Base-by-base conservation (phyloP, 2,113 vertebrate genomes). In the Craseonycteris thonglongyai region DNA sequence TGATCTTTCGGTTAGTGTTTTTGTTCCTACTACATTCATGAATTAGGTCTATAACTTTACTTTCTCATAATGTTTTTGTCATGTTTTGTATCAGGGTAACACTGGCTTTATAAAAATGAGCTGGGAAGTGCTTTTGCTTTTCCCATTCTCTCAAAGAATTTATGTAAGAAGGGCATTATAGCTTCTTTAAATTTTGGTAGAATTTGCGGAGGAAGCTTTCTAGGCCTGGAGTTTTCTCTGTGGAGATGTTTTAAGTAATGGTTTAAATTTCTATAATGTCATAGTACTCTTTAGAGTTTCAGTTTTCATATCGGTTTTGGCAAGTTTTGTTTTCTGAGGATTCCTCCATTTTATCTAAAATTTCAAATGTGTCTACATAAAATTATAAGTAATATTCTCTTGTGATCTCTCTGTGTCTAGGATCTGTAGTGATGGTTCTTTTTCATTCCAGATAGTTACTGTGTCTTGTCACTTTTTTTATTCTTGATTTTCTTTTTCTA, bases 111-210 rank as follows among this genome's bases (percentile, higher is more conserved):
- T 85, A 91, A 88, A 95, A 91, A 83, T 78, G 21, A 93, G 26
- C 82, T 83, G 56, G 61, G 38, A 88, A 95, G 65, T 93, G 19
- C 22, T 38, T 88, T 91, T 88, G 49, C 7, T 76, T 78, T 78
- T 88, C 79, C 65, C 14, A 7, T 79, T 80, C 47, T 66, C 40
- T 71, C 38, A 88, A 78, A 54, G 22, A 94, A 83, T 93, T 76
- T 83, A 71, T 91, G 10, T 82, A 96, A 85, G 49, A 79, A 95
- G 6, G 2, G 4, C 75, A 42, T 92, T 87, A 71, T 1, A 76
- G 21, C 65, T 87, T 84, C 14, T 30, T 80, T 68, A 69, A 93
- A 28, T 88, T 72, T 95, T 79, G 79, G 85, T 88, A 83, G 47
- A 66, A 61, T 95, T 95, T n/a, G 61, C 49, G 69, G 71, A 74